Conservation (phyloP, 2,888 invertebrate genomes). For the Ditula angustiorana region DNA sequence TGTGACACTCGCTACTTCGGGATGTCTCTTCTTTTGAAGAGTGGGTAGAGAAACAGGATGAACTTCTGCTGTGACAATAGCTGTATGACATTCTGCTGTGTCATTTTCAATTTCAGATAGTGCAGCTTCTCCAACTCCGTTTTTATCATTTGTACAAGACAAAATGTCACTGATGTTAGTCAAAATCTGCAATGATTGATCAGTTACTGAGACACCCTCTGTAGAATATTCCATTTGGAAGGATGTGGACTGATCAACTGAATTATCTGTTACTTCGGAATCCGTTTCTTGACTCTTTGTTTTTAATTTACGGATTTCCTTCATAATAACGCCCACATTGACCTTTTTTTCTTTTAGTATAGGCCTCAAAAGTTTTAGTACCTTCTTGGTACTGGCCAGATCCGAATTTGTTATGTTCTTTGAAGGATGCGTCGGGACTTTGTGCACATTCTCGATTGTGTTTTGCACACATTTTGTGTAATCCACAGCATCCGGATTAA, state of each 20-base stretch:
- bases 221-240: constrained; percentile 11
- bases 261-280: no score
- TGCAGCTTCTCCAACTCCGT: neutral
- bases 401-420: no score
- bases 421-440: no score
- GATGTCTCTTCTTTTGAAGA: no score
- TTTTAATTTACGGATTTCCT: no score
- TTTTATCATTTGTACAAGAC: neutral
- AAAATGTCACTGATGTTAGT: constrained; percentile 3
- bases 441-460: constrained; percentile 1
- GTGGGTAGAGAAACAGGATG: neutral
- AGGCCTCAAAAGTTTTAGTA: no score
- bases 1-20: no score
- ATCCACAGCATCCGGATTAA: constrained; percentile 39
- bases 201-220: constrained; percentile 2
- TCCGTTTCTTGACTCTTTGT: no score
- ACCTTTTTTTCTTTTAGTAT: no score
- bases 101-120: neutral
- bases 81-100: no score
- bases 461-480: constrained; percentile 42
- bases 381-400: no score
- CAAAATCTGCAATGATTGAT: neutral
- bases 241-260: neutral
- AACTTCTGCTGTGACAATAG: neutral
- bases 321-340: no score